Conservation (phyloP, 2,113 vertebrate species). For the Camelus dromedarius region DNA sequence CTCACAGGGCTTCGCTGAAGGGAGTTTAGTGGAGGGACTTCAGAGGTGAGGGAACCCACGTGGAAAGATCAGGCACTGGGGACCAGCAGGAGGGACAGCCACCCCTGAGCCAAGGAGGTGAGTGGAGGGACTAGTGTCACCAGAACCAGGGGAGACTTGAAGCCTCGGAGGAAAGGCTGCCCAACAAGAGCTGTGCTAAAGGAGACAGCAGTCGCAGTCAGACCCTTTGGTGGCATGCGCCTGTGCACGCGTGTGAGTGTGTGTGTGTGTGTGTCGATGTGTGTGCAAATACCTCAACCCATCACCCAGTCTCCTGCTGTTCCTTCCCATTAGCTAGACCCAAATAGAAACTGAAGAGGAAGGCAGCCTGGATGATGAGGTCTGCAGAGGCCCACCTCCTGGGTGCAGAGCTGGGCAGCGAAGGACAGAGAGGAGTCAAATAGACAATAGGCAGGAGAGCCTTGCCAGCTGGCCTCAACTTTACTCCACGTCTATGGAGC, state of each 20-base stretch:
- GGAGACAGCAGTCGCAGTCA: background rate
- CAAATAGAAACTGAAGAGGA: background rate
- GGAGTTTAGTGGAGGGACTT: background rate
- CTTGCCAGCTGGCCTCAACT: background rate
- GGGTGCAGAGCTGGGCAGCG: background rate
- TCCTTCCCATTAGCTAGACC: background rate
- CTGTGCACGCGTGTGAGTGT: background rate
- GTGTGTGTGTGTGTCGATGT: accelerated
- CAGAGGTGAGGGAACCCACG: background rate
- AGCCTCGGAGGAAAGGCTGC: background rate
- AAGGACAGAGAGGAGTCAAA: background rate
- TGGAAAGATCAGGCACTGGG: background rate
- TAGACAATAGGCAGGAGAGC: too few relatives aligned
- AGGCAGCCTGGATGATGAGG: background rate
- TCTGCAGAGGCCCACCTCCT: background rate
- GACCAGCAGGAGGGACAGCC: background rate
- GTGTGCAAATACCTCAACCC: background rate
- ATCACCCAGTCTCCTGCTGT: background rate
- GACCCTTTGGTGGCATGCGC: background rate
- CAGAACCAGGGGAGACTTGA: background rate
- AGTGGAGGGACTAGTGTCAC: background rate
- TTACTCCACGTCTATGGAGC: accelerated
- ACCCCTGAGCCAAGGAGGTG: background rate
- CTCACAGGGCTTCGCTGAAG: background rate
- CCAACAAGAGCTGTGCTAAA: background rate